Percentiles rank a stretch among this genome's conserved stretches.
These are phyloP conservation scores for Sebastes vulpes DNA, from an alignment of 2,797 vertebrate genomes.

Conservation along the genomic window DNA sequence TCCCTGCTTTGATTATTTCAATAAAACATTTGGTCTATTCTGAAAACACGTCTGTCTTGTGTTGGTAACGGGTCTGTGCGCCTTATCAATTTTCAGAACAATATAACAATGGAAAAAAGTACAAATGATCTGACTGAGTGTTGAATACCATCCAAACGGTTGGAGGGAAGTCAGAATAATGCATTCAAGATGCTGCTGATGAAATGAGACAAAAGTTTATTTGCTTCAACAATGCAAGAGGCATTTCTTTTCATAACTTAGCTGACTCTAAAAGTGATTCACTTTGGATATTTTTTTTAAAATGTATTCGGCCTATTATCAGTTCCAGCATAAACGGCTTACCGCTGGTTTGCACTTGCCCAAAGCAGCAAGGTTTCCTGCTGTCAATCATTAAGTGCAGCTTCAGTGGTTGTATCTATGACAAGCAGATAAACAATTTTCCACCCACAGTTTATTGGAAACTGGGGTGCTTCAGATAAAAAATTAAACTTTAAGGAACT, in stretches of 20 bases:
- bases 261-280: not conserved
- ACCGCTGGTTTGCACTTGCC: not conserved
- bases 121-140: not conserved
- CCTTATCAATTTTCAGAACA: too few species aligned
- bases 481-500: not conserved
- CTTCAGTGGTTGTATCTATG: not conserved
- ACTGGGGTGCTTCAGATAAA: constrained; percentile 1
- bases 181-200: not conserved
- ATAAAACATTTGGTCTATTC: too few species aligned
- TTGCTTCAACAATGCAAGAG: not conserved
- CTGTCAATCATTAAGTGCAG: constrained; percentile 10
- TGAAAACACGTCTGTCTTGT: too few species aligned
- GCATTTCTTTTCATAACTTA: not conserved
- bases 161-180: not conserved
- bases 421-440: constrained; percentile 29
- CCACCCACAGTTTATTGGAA: not conserved
- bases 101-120: not conserved
- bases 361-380: constrained; percentile 10
- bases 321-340: not conserved
- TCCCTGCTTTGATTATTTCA: too few species aligned
- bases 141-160: not conserved
- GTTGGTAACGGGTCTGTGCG: too few species aligned
- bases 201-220: not conserved
- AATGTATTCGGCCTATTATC: not conserved
- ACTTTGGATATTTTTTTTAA: not conserved